Conservation (phyloP, 2,113 vertebrate genomes). For the Grammomys surdaster region DNA sequence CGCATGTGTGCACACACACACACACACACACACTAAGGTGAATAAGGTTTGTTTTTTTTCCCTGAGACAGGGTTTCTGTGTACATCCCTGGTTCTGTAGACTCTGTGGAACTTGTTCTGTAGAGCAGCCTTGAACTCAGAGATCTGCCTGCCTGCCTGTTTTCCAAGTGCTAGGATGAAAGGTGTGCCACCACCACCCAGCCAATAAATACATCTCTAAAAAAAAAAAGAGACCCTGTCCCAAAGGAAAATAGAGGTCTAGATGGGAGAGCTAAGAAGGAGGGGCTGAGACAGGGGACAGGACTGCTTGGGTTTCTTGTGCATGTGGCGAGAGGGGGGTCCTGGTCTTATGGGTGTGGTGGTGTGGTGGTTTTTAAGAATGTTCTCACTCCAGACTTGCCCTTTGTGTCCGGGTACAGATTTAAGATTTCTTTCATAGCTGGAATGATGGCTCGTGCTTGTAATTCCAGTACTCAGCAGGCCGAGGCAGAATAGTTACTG, state of each 20-base stretch:
- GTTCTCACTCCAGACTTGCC: background rate
- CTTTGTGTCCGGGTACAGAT: slow-evolving; percentile 20
- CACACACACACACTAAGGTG: background rate
- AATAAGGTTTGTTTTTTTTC: background rate
- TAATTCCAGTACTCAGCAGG: background rate
- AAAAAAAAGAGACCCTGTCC: background rate
- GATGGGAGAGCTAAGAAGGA: background rate
- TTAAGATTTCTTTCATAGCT: slow-evolving; percentile 9
- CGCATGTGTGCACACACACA: too few relatives aligned
- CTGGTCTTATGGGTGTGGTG: background rate
- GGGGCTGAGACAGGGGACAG: background rate
- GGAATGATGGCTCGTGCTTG: background rate
- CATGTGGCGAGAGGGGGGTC: background rate
- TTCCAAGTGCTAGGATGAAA: background rate
- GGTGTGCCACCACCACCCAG: background rate
- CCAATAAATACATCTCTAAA: background rate
- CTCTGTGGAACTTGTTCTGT: background rate
- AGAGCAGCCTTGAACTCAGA: background rate
- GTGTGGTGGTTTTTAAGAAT: slow-evolving; percentile 31
- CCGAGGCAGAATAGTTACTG: background rate
- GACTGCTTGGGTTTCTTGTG: background rate
- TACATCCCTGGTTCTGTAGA: background rate
- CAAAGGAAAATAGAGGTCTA: background rate
- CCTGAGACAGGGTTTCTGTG: background rate
- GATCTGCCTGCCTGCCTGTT: background rate